A percentile compares a stretch with the other conserved stretches of the same genome.
phyloP scores from a whole-genome alignment of 2,888 invertebrate species.

The Agapetus fuscipes region DNA sequence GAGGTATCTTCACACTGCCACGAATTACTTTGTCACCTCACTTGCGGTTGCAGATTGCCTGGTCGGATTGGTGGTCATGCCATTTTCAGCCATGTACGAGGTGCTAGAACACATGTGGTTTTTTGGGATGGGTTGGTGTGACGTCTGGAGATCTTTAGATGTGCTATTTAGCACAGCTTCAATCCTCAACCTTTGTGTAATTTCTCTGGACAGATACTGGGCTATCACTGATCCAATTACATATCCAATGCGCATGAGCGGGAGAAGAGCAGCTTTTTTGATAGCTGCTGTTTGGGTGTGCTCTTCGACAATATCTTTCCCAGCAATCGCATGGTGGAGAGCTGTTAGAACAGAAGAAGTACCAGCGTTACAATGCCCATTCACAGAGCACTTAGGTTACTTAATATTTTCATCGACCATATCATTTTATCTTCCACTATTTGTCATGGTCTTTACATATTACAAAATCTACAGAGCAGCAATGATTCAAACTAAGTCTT shows the following conservation, averaged over 20 bases:
- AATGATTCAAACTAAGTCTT: slow-evolving; percentile 79
- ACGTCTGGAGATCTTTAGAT: slow-evolving; percentile 94
- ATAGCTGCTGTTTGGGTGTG: slow-evolving; percentile 96
- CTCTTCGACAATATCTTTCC: slow-evolving; percentile 94
- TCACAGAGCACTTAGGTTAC: slow-evolving; percentile 94
- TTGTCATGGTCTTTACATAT: slow-evolving; percentile 98
- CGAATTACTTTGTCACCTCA: slow-evolving; percentile 96
- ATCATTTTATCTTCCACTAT: slow-evolving; percentile 92
- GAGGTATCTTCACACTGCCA: slow-evolving; percentile 90
- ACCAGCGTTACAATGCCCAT: slow-evolving; percentile 81
- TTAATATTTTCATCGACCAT: slow-evolving; percentile 95
- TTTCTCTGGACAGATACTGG: slow-evolving; percentile 95
- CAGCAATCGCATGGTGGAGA: slow-evolving; percentile 96
- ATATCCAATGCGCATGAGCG: slow-evolving; percentile 92
- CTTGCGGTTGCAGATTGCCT: slow-evolving; percentile 94
- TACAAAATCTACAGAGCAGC: slow-evolving; percentile 93
- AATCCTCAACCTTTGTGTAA: slow-evolving; percentile 94
- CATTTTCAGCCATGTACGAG: slow-evolving; percentile 87
- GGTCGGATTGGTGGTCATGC: slow-evolving; percentile 96
- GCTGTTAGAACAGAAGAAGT: slow-evolving; percentile 73
- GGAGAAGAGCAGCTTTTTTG: slow-evolving; percentile 72
- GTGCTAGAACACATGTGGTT: slow-evolving; percentile 86
- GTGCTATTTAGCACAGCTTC: slow-evolving; percentile 96
- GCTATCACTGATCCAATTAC: slow-evolving; percentile 98
- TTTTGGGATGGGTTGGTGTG: slow-evolving; percentile 94